phyloP scores from a whole-genome alignment of 2,888 invertebrate genomes.

The Oxyteleia sp. region DNA sequence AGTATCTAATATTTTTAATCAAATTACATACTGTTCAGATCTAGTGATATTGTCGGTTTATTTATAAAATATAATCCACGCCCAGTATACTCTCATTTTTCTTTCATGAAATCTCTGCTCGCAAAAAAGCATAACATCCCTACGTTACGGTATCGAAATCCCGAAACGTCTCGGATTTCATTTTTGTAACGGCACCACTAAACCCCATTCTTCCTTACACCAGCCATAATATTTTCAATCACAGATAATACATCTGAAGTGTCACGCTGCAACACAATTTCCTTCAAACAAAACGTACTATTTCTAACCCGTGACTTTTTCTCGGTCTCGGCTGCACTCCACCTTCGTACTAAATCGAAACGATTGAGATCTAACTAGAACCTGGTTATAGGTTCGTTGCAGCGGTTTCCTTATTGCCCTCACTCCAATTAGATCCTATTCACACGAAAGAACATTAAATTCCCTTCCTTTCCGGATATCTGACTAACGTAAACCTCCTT shows the following conservation, averaged over 20 bases:
- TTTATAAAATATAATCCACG: neutral
- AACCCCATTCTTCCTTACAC: slow-evolving; percentile 26
- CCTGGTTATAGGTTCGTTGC: slow-evolving; percentile 39
- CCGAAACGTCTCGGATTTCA: slow-evolving; percentile 23
- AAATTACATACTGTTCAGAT: no score
- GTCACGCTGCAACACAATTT: slow-evolving; percentile 45
- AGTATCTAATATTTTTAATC: no score
- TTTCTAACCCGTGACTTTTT: slow-evolving; percentile 29
- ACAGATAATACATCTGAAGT: slow-evolving; percentile 27
- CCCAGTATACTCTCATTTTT: neutral
- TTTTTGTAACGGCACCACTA: slow-evolving; percentile 26
- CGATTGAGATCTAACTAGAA: slow-evolving; percentile 53
- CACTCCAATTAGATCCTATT: slow-evolving; percentile 62
- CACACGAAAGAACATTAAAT: slow-evolving; percentile 67
- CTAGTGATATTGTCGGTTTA: no score
- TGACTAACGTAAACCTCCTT: slow-evolving; percentile 62
- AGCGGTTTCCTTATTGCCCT: slow-evolving; percentile 62
- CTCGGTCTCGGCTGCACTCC: slow-evolving; percentile 4
- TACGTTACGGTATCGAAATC: slow-evolving; percentile 17
- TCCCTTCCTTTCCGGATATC: slow-evolving; percentile 63
- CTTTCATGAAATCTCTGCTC: neutral
- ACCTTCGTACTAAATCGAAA: slow-evolving; percentile 43
- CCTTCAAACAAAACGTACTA: slow-evolving; percentile 43
- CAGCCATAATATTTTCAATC: slow-evolving; percentile 43
- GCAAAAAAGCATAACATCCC: slow-evolving; percentile 7